These are phyloP conservation scores for Halocaridina rubra DNA, from an alignment of 2,888 invertebrate species.

Conservation along the genomic window DNA sequence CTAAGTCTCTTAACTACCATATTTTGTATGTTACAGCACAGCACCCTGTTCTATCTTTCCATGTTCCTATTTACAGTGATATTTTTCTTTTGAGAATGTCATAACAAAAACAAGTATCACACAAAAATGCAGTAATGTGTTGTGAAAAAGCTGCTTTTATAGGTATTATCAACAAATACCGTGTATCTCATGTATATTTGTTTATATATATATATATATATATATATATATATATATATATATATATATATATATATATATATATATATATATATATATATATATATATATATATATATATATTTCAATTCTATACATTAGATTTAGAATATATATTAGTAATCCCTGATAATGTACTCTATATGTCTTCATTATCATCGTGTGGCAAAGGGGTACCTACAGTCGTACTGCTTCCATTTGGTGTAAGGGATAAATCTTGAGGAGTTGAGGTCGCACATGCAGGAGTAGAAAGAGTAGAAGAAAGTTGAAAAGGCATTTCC, in stretches of 20 bases:
- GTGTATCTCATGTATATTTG: not conserved
- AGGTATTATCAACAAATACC: too few relatives aligned
- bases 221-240: not conserved
- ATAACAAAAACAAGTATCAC: not conserved
- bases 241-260: not conserved
- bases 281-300: not conserved
- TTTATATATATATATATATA: not conserved
- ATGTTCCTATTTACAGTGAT: too few relatives aligned
- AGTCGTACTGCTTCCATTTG: slow-evolving; percentile 44
- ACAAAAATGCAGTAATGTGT: too few relatives aligned
- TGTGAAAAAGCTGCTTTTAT: too few relatives aligned
- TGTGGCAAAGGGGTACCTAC: slow-evolving; percentile 41
- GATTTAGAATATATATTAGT: too few relatives aligned
- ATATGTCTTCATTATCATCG: slow-evolving; percentile 36
- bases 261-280: slow-evolving; percentile 8
- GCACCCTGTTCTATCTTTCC: not conserved
- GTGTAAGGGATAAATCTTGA: slow-evolving; percentile 17
- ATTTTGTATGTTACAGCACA: not conserved
- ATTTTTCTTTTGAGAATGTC: too few relatives aligned
- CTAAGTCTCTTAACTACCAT: too few relatives aligned
- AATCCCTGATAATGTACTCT: not conserved
- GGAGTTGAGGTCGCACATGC: slow-evolving; percentile 40
- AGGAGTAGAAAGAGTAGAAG: slow-evolving; percentile 39
- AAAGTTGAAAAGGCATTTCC: slow-evolving; percentile 37
- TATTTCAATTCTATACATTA: too few relatives aligned